Evolutionary conservation across 1,140 invertebrate species (phyloP).

Genomic region (Leptinotarsa texana): DNA sequence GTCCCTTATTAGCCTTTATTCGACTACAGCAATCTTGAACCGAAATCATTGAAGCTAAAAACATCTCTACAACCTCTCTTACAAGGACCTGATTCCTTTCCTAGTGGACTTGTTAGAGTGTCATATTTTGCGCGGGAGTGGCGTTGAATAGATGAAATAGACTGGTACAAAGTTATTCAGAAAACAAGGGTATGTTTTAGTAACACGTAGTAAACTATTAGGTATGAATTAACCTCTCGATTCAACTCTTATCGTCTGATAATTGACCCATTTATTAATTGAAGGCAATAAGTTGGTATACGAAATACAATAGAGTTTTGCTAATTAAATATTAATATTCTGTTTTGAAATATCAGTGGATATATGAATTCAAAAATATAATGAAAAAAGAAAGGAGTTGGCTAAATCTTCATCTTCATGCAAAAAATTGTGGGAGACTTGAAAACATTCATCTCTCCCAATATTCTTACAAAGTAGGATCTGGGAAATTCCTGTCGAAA

Average conservation of each 20-base stretch:
- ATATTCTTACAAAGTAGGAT: no score
- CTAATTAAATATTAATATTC: no score
- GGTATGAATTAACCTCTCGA: background rate
- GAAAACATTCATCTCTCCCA: no score
- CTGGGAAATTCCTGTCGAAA: no score
- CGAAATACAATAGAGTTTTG: no score
- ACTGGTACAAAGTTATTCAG: background rate
- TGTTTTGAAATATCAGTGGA: no score
- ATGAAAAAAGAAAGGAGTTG: no score
- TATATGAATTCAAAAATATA: no score
- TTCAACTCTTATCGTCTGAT: background rate
- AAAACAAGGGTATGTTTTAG: background rate
- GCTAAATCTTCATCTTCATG: no score
- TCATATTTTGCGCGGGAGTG: background rate
- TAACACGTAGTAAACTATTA: background rate
- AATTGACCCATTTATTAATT: background rate
- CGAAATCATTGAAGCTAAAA: background rate
- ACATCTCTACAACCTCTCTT: background rate
- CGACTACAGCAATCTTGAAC: background rate
- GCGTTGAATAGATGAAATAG: background rate
- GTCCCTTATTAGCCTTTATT: background rate
- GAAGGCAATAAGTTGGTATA: no score
- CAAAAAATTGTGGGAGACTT: no score
- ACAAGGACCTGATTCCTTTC: background rate
- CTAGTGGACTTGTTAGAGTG: background rate